Conservation (phyloP, 2,797 vertebrate species). For the Anabacerthia variegaticeps region DNA sequence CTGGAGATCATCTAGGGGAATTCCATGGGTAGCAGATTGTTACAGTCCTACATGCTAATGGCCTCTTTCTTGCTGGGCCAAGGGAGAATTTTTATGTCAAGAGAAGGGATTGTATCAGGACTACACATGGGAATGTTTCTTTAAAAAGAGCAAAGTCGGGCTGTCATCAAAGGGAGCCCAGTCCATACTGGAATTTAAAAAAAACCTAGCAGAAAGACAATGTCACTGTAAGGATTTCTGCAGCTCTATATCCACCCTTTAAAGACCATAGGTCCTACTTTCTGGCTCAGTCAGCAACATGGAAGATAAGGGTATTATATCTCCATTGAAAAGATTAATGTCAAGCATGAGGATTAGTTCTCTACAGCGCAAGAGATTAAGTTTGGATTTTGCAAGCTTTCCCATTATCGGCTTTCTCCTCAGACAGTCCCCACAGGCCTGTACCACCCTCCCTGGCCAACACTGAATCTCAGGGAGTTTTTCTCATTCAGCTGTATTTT, state of each 20-base stretch:
- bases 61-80: not conserved
- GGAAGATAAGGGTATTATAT: constrained; percentile 46
- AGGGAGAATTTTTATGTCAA: not conserved
- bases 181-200: not conserved
- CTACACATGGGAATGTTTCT: not conserved
- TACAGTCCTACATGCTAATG: not conserved
- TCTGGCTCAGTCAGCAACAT: constrained; percentile 39
- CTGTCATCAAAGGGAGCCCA: not conserved
- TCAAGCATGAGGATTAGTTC: constrained; percentile 59
- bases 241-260: not conserved
- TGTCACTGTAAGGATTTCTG: not conserved
- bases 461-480: not conserved
- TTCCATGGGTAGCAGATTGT: not conserved
- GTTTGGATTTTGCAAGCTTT: constrained; percentile 48
- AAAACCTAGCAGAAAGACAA: not conserved
- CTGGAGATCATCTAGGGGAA: not conserved
- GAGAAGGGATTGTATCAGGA: not conserved
- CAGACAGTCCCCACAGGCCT: not conserved
- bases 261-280: not conserved
- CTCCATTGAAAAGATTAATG: constrained; percentile 51
- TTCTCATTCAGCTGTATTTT: not conserved
- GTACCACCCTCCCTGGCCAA: not conserved
- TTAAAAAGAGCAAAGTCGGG: not conserved
- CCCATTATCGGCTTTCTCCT: not conserved
- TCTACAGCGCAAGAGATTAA: constrained; percentile 39